phyloP scores from a whole-genome alignment of 2,888 invertebrate species.

The Mycalesis mineus region DNA sequence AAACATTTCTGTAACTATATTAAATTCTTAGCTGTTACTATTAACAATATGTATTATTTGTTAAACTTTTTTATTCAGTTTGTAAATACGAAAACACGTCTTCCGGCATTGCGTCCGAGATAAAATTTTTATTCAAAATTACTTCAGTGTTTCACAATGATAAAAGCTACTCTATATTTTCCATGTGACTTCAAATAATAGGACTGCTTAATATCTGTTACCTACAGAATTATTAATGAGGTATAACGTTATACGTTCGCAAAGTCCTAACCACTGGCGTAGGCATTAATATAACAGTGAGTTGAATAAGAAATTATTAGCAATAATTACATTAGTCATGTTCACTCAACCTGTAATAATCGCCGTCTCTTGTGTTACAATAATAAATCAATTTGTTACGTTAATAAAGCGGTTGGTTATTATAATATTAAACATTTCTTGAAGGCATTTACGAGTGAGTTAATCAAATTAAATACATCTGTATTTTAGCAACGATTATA shows the following conservation, averaged over 20 bases:
- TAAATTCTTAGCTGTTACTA: too few relatives aligned
- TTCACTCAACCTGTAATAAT: not conserved
- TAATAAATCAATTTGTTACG: not conserved
- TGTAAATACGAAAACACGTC: too few relatives aligned
- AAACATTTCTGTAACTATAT: too few relatives aligned
- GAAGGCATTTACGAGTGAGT: not conserved
- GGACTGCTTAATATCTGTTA: too few relatives aligned
- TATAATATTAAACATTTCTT: not conserved
- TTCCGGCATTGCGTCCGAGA: too few relatives aligned
- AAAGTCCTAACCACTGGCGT: not conserved
- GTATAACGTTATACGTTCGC: not conserved
- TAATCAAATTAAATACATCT: not conserved
- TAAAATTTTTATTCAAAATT: too few relatives aligned
- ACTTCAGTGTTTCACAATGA: too few relatives aligned
- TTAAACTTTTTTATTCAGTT: too few relatives aligned
- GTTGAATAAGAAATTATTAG: not conserved
- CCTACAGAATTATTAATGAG: too few relatives aligned
- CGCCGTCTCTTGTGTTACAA: not conserved
- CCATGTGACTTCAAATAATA: too few relatives aligned
- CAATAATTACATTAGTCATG: not conserved
- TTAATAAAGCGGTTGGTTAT: not conserved
- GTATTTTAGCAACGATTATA: not conserved
- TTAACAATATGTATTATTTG: too few relatives aligned
- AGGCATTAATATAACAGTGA: not conserved
- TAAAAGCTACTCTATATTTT: too few relatives aligned